Conservation (phyloP, 2,888 invertebrate species). For the Polyommatus icarus region DNA sequence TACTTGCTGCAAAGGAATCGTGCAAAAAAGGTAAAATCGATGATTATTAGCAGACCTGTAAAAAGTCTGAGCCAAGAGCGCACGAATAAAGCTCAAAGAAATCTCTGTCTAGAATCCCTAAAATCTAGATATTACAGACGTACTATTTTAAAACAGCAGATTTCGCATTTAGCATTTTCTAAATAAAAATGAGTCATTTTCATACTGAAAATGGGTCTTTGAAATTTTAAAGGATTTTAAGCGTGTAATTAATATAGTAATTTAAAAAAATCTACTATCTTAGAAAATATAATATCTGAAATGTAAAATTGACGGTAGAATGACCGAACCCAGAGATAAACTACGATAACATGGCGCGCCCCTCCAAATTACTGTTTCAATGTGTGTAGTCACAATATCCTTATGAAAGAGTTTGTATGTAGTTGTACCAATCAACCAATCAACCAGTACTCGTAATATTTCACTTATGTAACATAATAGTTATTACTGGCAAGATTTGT, state of each 20-base stretch:
- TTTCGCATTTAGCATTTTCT: background rate
- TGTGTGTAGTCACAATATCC: too few relatives aligned
- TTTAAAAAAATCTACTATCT: background rate
- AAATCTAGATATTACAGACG: background rate
- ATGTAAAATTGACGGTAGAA: background rate
- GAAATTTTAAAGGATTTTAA: background rate
- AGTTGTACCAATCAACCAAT: too few relatives aligned
- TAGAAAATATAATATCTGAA: background rate
- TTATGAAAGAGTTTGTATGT: too few relatives aligned
- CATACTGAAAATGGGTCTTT: background rate
- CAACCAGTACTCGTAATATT: too few relatives aligned
- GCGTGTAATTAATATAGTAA: background rate
- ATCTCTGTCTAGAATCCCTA: background rate
- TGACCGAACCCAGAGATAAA: background rate
- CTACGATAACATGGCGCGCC: too few relatives aligned
- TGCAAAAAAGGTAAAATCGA: background rate
- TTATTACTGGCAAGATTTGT: too few relatives aligned
- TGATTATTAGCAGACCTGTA: background rate
- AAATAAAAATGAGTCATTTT: background rate
- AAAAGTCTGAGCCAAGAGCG: background rate
- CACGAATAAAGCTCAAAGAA: conserved; percentile 7
- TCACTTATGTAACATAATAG: too few relatives aligned
- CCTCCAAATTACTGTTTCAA: too few relatives aligned
- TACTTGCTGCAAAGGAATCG: background rate
- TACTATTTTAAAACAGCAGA: background rate